phyloP scores from a whole-genome alignment of 2,113 vertebrate species.

The Aptenodytes forsteri region DNA sequence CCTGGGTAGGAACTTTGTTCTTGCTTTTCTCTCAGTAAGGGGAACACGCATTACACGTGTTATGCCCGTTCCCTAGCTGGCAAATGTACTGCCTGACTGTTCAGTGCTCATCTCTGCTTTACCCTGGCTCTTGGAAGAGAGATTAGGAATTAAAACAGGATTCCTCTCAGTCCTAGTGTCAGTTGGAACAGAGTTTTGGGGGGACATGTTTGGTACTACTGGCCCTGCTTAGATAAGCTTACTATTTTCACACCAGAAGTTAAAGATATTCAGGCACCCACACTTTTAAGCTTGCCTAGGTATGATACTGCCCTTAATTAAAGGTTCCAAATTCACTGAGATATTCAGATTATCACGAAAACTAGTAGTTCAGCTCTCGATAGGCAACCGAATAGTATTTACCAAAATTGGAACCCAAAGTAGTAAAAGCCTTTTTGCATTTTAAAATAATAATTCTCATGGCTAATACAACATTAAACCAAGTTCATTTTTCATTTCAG shows the following conservation, averaged over 20 bases:
- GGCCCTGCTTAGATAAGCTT: neutral
- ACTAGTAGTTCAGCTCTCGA: neutral
- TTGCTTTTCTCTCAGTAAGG: neutral
- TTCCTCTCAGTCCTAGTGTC: neutral
- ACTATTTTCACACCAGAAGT: neutral
- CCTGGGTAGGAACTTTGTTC: neutral
- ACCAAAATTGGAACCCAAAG: neutral
- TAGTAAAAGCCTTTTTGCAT: neutral
- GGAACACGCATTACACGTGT: accelerated
- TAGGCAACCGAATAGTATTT: neutral
- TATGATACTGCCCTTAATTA: neutral
- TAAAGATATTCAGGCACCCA: neutral
- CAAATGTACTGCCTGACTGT: neutral
- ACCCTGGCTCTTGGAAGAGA: neutral
- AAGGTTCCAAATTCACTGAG: neutral
- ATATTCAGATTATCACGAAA: neutral
- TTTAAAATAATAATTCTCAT: neutral
- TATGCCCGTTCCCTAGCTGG: neutral
- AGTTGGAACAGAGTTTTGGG: neutral
- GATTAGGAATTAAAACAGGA: neutral
- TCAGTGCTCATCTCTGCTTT: neutral
- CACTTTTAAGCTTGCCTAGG: neutral
- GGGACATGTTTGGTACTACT: neutral
- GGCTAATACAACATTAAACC: neutral
- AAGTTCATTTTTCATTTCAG: neutral